Percentiles rank a stretch among this genome's conserved stretches.
Evolutionary conservation across 2,888 invertebrate genomes (phyloP).

Genomic region (Ophonus ardosiacus): DNA sequence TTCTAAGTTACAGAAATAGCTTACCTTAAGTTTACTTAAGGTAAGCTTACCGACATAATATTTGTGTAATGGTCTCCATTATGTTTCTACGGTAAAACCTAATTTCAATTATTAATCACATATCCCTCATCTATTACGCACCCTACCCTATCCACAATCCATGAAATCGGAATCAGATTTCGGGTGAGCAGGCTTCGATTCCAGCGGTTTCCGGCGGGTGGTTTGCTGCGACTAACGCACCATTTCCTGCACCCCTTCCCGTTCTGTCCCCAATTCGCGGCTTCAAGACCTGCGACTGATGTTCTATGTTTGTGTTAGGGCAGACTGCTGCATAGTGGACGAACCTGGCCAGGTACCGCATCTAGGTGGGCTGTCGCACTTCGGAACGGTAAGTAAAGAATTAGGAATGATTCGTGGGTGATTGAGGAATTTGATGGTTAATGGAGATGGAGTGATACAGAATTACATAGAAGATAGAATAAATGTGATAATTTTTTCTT

Average conservation of each 20-base stretch:
- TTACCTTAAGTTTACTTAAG: too few species aligned
- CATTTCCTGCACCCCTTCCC: background rate
- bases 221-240: background rate
- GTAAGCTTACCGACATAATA: too few species aligned
- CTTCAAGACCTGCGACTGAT: slow-evolving; percentile 14
- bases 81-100: too few species aligned
- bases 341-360: slow-evolving; percentile 80
- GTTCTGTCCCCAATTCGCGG: background rate
- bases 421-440: background rate
- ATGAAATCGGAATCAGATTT: background rate
- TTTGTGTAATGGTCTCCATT: too few species aligned
- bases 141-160: too few species aligned
- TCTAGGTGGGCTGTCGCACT: slow-evolving; percentile 80
- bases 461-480: too few species aligned
- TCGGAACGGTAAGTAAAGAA: slow-evolving; percentile 79
- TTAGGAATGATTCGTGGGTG: background rate
- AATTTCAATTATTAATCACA: background rate
- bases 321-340: slow-evolving; percentile 82
- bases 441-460: too few species aligned
- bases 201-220: slow-evolving; percentile 1
- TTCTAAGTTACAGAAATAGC: too few species aligned
- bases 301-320: slow-evolving; percentile 76
- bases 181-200: slow-evolving; percentile 26
- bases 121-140: background rate
- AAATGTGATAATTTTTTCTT: background rate